These are phyloP conservation scores for Drosophila pullipes DNA, from an alignment of 2,888 invertebrate species.

Conservation along the genomic window DNA sequence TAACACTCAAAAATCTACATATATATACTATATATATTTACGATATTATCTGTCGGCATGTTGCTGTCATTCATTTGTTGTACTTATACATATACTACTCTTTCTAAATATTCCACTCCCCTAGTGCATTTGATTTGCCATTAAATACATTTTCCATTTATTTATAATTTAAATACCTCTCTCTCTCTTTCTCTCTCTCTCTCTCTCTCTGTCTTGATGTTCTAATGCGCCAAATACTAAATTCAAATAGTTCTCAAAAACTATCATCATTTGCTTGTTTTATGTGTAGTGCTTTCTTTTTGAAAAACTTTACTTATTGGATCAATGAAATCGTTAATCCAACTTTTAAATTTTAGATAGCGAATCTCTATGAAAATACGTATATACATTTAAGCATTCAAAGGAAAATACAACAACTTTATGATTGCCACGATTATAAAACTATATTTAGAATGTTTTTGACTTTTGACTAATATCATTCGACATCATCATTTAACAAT, in stretches of 20 bases:
- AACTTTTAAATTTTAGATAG: not conserved
- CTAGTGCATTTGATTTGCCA: conserved; percentile 13
- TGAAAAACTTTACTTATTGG: not conserved
- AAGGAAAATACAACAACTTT: not conserved
- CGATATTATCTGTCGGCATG: conserved; percentile 48
- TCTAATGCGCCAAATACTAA: not conserved
- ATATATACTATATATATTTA: conserved; percentile 21
- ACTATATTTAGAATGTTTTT: not conserved
- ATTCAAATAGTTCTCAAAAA: not conserved
- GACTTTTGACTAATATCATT: not conserved
- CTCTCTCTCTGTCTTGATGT: not conserved
- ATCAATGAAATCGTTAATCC: not conserved
- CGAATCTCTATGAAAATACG: not conserved
- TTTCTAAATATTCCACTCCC: conserved; percentile 3
- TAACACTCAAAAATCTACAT: conserved; percentile 46
- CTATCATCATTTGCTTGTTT: conserved; percentile 14
- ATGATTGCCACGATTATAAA: too few species aligned
- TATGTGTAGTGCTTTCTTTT: conserved; percentile 6
- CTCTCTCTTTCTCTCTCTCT: not conserved
- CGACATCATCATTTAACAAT: not conserved
- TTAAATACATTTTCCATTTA: not conserved
- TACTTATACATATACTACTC: conserved; percentile 7
- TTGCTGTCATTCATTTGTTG: conserved; percentile 47
- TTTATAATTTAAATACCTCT: not conserved
- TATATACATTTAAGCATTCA: not conserved